These are phyloP conservation scores for Anthopleura sola DNA, from an alignment of 64 coral and sea anemone genomes.

Conservation along the genomic window DNA sequence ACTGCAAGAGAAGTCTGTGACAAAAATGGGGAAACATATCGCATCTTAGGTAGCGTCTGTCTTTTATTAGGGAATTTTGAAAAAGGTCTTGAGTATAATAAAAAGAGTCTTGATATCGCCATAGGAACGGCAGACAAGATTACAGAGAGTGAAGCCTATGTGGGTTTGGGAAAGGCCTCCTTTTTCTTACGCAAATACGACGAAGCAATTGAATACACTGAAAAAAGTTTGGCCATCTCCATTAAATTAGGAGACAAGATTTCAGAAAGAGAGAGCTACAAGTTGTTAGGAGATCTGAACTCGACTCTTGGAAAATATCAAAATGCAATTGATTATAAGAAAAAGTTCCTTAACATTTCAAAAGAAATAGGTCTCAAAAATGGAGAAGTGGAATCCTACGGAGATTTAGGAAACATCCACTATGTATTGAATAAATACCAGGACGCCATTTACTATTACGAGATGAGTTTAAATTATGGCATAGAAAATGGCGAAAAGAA, in stretches of 20 bases:
- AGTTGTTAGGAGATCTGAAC: neutral
- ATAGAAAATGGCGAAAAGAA: constrained; percentile 18
- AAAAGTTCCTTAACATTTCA: neutral
- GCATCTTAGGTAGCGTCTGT: neutral
- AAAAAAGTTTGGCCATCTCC: neutral
- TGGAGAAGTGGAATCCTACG: neutral
- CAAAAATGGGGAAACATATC: neutral
- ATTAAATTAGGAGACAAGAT: neutral
- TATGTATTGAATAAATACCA: neutral
- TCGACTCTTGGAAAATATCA: neutral
- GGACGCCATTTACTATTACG: neutral
- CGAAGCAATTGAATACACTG: neutral
- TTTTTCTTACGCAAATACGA: neutral
- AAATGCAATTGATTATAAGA: neutral
- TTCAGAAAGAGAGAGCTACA: neutral
- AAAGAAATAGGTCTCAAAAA: neutral
- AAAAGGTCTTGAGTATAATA: neutral
- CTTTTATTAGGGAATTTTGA: neutral
- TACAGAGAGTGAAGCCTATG: neutral
- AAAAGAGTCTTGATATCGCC: neutral
- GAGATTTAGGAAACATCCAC: neutral
- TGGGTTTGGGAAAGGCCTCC: neutral
- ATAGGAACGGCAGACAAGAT: neutral
- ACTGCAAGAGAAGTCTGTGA: neutral
- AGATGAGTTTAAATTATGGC: neutral